phyloP scores from a whole-genome alignment of 2,113 vertebrate genomes.

The Gobio gobio region DNA sequence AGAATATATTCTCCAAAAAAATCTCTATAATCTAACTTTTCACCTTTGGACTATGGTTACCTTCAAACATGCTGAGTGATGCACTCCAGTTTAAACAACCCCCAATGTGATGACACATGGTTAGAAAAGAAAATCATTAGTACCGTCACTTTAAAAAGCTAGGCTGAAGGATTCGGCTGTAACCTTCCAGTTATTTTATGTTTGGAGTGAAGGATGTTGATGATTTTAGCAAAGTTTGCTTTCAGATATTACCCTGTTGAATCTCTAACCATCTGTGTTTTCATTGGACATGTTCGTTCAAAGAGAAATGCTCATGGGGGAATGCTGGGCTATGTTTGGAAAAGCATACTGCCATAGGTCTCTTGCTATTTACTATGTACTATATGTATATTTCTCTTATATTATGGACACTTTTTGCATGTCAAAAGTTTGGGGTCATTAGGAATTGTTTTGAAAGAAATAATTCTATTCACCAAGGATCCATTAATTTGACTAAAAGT shows the following conservation, averaged over 20 bases:
- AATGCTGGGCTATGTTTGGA: constrained; percentile 1
- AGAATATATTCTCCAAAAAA: neutral
- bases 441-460: neutral
- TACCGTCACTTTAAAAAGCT: neutral
- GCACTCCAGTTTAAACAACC: neutral
- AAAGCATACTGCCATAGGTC: neutral
- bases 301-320: constrained; percentile 6
- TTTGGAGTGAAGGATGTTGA: neutral
- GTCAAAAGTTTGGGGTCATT: neutral
- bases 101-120: neutral
- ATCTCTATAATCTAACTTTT: constrained; percentile 12
- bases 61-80: constrained; percentile 17
- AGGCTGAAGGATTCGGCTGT: neutral
- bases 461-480: no score
- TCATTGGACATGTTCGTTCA: constrained; percentile 14
- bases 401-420: neutral
- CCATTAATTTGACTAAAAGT: no score
- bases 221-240: constrained; percentile 19
- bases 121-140: neutral
- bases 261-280: constrained; percentile 23
- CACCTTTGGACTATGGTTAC: constrained; percentile 29
- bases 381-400: neutral
- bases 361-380: neutral
- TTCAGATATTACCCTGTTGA: constrained; percentile 6
- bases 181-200: neutral